Base-by-base conservation (phyloP, 2,113 vertebrate genomes). In the Bujurquina vittata region DNA sequence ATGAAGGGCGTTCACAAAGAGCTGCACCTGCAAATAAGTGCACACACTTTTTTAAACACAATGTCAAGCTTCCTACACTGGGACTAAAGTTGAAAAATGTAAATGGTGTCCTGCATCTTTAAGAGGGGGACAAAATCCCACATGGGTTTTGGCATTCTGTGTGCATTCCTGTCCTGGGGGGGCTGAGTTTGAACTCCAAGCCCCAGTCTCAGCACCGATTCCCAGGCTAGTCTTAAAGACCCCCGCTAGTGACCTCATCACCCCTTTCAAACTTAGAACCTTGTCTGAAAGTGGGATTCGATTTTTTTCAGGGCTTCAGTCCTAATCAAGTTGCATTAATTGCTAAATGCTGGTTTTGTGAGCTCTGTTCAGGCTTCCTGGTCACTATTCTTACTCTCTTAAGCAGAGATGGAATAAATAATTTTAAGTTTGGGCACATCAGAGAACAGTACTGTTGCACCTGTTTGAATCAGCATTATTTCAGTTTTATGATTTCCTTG, bases 191-290 rank as follows among this genome's bases (percentile, higher is more conserved):
- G 77, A 92, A 89, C 88, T 86, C 74, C 35, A 81, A 91, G 60
- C 74, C 82, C 17, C 62, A 83, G 87, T 87, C 83, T 63, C 85
- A 56, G 76, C 69, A 61, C 86, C 84, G 84, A 89, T 93, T 93
- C 94, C 92, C 91, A 93, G 90, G 89, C 88, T 84, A 37, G 59
- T 90, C 87, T 93, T 90, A 90, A 90, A 90, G 86, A 63, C 85
- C 87, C 86, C 90, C 90, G 90, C 84, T 57, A 37, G 86, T 92
- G 89, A 94, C 92, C 89, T 89, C 88, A 90, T 92, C 94, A 87
- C 86, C 85, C 85, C 84, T 88, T 92, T 91, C 82, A 90, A 69
- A 91, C 84, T 56, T 6, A 14, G 63, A 81, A 29, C 83, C 72
- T 65, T 79, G 20, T 63, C 18, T 86, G 59, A 77, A 89, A 87